Percentiles rank a stretch among this genome's conserved stretches.
phyloP scores from a whole-genome alignment of 2,797 vertebrate genomes.

The Sebastes goodei region DNA sequence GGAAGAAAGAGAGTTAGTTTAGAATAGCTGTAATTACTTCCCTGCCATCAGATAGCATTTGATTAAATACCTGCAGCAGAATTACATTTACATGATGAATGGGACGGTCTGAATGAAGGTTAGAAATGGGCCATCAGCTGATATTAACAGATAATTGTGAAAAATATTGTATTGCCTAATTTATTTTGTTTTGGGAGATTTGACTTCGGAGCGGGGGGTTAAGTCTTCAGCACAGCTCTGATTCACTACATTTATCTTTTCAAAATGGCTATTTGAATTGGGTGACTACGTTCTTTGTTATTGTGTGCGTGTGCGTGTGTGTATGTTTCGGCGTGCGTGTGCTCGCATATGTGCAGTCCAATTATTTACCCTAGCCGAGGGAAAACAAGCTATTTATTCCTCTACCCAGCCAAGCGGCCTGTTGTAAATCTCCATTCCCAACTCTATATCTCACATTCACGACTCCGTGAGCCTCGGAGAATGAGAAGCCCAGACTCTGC shows the following conservation, averaged over 20 bases:
- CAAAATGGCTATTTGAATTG: constrained; percentile 79
- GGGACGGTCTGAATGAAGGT: constrained; percentile 85
- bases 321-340: constrained; percentile 1
- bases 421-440: constrained; percentile 77
- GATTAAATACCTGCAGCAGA: constrained; percentile 95
- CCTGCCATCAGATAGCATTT: constrained; percentile 90
- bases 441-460: constrained; percentile 63
- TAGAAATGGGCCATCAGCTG: constrained; percentile 86
- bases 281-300: constrained; percentile 58
- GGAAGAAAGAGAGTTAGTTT: constrained; percentile 79
- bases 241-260: constrained; percentile 83
- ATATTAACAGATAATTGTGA: constrained; percentile 88
- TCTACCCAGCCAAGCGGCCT: constrained; percentile 41
- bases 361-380: constrained; percentile 74
- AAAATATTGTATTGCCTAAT: constrained; percentile 85
- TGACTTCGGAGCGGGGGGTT: constrained; percentile 58
- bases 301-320: background rate
- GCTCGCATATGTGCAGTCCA: constrained; percentile 57
- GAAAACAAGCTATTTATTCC: constrained; percentile 70
- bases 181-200: constrained; percentile 87
- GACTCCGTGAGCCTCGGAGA: constrained; percentile 49
- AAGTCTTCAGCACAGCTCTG: constrained; percentile 61
- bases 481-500: constrained; percentile 42
- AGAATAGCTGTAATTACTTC: constrained; percentile 90
- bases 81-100: constrained; percentile 96